Evolutionary conservation across 2,113 vertebrate species (phyloP), one percentile per base, ranked within the genome.

Genomic region (Bothrops jararaca): DNA sequence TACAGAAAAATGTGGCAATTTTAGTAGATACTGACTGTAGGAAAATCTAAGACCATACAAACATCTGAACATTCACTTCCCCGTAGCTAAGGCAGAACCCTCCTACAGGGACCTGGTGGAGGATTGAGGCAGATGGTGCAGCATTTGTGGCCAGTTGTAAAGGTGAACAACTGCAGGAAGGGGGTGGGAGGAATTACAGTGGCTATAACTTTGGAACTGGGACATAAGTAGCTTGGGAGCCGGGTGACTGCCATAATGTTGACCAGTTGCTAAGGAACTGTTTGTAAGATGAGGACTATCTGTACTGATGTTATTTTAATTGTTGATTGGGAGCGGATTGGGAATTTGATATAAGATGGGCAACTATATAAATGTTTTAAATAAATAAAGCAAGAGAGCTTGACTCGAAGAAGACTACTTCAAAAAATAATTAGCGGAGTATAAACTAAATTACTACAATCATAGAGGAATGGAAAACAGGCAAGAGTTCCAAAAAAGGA

Each of bases 381-480:
- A 69, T 69, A 69, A 69, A 69, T n/a, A n/a, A 80, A 39, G 18
- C 18, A 80, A 42, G 22, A 80, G 5, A 39, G 6, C 34, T 80
- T 80, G 34, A 80, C 18, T 80, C 1, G 3, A 80, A 80, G 69
- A 34, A 74, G n/a, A 74, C n/a, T 39, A 22, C 69, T 80, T 80
- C 7, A 80, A 80, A 80, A 80, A 80, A 80, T 80, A 80, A 80
- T 80, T 15, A 74, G 93, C 3, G 56, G 85, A 26, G 45, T 22
- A 0, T 0, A 95, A 90, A 8, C 89, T 58, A 93, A 56, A n/a
- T 91, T 94, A 60, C 92, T 94, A 23, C 11, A 60, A 87, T 94
- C 89, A 90, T 92, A 95, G 39, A 94, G 34, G 91, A 34, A 57
- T n/a, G 95, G 92, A 95, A 89, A 89, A 54, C 89, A 95, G 94